Base-by-base conservation (phyloP, 2,797 vertebrate species). In the Petrocephalus sullivani region DNA sequence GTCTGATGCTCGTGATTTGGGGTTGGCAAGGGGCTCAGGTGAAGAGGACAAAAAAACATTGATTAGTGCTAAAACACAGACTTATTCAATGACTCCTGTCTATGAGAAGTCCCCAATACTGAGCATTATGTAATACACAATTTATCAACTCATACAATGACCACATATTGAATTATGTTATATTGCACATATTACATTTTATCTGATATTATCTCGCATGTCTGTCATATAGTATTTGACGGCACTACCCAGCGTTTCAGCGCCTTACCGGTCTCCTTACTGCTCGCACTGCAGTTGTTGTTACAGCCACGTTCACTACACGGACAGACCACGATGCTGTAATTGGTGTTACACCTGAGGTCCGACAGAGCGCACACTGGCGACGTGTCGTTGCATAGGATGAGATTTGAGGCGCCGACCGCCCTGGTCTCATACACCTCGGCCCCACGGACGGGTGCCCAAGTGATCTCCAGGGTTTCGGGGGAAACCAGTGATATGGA, bases 11-110 rank as follows among this genome's bases (percentile, higher is more conserved):
- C 92, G 94, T 92, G 89, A 95, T 95, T 91, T 93, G 92, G 2
- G 98, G 97, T 91, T 94, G 97, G 92, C 97, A 98, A 4, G 98
- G 97, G 93, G 96, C 98, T 98, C 92, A 91, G 91, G 89, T 85
- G 90, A 88, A 78, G 19, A 58, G 28, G 60, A 1, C 58, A 56
- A 57, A 87, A 51, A 16, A 87, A 6, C 56, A n/a, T n/a, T n/a
- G n/a, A n/a, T n/a, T n/a, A n/a, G n/a, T 28, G 4, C 54, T 37
- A 56, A 83, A 37, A 21, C 49, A 21, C 75, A 81, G 41, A 51
- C 9, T 33, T 23, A 33, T 85, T 54, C 51, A 57, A 16, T 12
- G 51, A 85, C 23, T 1, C 41, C 21, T 83, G n/a, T 49, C 51
- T 37, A 21, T 14, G 19, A n/a, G 60, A 21, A 49, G 0, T 51